Percentiles rank a stretch among this genome's conserved stretches.
phyloP scores from a whole-genome alignment of 2,888 invertebrate genomes.

The Eupithecia inturbata region DNA sequence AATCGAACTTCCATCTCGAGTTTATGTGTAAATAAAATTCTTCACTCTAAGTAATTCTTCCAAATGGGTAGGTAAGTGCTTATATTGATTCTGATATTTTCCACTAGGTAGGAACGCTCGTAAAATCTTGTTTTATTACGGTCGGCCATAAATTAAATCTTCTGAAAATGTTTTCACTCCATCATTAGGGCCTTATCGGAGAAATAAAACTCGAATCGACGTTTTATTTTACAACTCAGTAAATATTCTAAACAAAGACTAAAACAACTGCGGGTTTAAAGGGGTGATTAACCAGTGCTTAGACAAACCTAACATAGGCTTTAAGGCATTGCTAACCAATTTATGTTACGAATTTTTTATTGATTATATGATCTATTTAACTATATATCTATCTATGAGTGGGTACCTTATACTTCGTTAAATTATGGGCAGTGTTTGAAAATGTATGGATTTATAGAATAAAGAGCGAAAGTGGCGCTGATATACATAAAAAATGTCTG shows the following conservation, averaged over 20 bases:
- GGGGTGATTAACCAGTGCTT: too few relatives aligned
- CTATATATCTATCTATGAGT: too few relatives aligned
- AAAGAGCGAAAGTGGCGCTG: too few relatives aligned
- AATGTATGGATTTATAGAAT: too few relatives aligned
- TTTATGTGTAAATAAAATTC: conserved; percentile 1
- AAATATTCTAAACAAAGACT: conserved; percentile 43
- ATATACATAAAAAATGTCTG: too few relatives aligned
- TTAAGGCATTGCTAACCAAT: too few relatives aligned
- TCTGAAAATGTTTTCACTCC: conserved; percentile 45
- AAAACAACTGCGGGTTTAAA: background rate
- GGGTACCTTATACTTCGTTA: too few relatives aligned
- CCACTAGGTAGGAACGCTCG: conserved; percentile 41
- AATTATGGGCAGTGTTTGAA: too few relatives aligned
- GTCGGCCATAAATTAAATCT: conserved; percentile 47
- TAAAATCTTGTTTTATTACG: conserved; percentile 47
- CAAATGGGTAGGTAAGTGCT: conserved; percentile 2
- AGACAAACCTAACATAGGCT: too few relatives aligned
- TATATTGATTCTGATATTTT: conserved; percentile 40
- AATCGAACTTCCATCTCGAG: background rate
- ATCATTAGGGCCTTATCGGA: conserved; percentile 45
- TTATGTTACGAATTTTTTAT: too few relatives aligned
- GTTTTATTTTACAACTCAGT: conserved; percentile 40
- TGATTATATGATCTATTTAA: too few relatives aligned
- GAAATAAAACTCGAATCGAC: conserved; percentile 43
- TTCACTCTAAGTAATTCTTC: background rate